Evolutionary conservation across 2,888 invertebrate genomes (phyloP), one percentile per base, ranked within the genome.

Genomic region (Parnassius glacialis): DNA sequence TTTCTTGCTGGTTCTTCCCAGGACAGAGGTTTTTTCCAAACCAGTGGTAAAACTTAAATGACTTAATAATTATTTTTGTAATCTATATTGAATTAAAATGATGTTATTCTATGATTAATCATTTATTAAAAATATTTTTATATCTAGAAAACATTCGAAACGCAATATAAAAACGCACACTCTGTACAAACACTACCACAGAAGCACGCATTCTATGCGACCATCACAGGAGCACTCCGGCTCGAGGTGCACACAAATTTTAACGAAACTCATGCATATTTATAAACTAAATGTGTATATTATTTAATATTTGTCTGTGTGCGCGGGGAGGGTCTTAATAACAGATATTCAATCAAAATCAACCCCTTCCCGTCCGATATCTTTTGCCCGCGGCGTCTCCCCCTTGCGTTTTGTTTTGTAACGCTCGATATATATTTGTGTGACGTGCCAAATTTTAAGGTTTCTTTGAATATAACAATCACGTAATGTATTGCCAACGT

Each of bases 321-420:
- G 88, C 84, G 87, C 70, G 67, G 77, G 81, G 82, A 82, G 81
- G 89, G 87, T 83, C 87, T 85, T 90, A 83, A 91, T 90, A 90
- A 87, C 91, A 90, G 90, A 91, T 91, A 91, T 91, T 91, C 91
- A 90, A 91, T 91, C 91, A 90, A 90, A 89, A 85, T 85, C 88
- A 87, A 89, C 90, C 91, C 90, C 88, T 86, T 79, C 82, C 82
- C 81, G 84, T 77, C 88, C 89, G 88, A 88, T 89, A 89, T 89
- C 90, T 90, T 87, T 87, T 78, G 83, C 76, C 79, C 80, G 84
- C 79, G 85, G 84, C 84, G 82, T 85, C 86, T 80, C 86, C 86
- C 87, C 84, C 79, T 75, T 73, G 70, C 74, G 78, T 81, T 83
- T 80, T 83, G 83, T 84, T 84, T 81, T 74, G 72, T 73, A 70